Evolutionary conservation across 2,888 invertebrate genomes (phyloP), one percentile per base, ranked within the genome.

Genomic region (Synanthedon tipuliformis): DNA sequence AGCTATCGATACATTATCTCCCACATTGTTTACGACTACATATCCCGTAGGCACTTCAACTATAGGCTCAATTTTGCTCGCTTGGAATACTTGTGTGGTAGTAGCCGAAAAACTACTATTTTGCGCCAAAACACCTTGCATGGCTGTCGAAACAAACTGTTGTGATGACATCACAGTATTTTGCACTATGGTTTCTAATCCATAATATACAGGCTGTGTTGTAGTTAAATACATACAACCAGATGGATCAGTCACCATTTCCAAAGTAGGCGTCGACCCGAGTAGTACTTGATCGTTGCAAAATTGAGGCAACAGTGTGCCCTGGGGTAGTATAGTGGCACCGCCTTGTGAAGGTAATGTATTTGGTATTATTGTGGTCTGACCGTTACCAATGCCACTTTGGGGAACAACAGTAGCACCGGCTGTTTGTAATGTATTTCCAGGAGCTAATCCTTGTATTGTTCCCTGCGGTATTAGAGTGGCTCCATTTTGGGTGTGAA

Each of bases 151-250:
- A 13, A 95, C 91, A 69, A 94, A 94, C 69, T 95, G 95, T 69
- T 94, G 94, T 18, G 94, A 94, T n/a, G 94, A 94, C 94, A 95
- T 94, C 0, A 95, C 94, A 4, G 95, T 95, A 67, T 95, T 95
- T 75, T 94, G 94, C 3, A 95, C 95, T 53, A 95, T 94, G 0
- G 95, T 95, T 80, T 95, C 95, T 58, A 95, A 85, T 1, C 94
- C 94, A 64, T 94, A 94, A 66, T 94, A 94, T 65, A 95, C 91
- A 4, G 94, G 94, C 63, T 93, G 93, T 13, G 92, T 91, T 2
- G 91, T 87, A 49, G 90, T 85, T 54, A 91, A 71, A 66, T 91
- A 88, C 79, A 91, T 89, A 58, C 89, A 89, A 4, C 89, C 89
- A 50, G 84, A 81, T 40, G 84, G 89, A 70, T 91, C 89, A 11